These are phyloP conservation scores for Amblyteles armatorius DNA, from an alignment of 2,888 invertebrate genomes.

Conservation along the genomic window DNA sequence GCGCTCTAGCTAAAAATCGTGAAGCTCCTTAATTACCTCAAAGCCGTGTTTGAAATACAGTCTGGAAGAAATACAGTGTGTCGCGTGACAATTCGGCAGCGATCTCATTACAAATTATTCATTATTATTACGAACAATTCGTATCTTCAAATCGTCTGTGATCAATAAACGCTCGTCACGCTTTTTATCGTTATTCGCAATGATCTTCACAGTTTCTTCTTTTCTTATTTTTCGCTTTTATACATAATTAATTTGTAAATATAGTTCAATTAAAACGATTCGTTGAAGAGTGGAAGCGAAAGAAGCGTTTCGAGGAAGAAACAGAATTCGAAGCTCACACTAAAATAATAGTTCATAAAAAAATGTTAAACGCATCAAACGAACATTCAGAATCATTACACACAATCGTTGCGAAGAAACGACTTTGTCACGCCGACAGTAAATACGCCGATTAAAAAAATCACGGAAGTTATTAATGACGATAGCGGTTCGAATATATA, in stretches of 20 bases:
- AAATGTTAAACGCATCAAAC: background rate
- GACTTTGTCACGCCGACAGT: background rate
- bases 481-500: slow-evolving; percentile 33
- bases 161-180: background rate
- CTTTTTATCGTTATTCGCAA: background rate
- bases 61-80: slow-evolving; percentile 34
- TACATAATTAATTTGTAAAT: slow-evolving; percentile 35
- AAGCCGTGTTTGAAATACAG: slow-evolving; percentile 13
- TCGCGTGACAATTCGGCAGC: slow-evolving; percentile 27
- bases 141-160: background rate
- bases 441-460: slow-evolving; percentile 7
- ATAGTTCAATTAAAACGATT: slow-evolving; percentile 49
- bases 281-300: slow-evolving; percentile 60
- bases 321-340: slow-evolving; percentile 22
- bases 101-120: slow-evolving; percentile 12
- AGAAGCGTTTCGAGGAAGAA: slow-evolving; percentile 56
- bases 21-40: slow-evolving; percentile 32
- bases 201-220: slow-evolving; percentile 1
- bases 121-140: background rate
- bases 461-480: background rate
- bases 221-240: slow-evolving; percentile 7
- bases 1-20: slow-evolving; percentile 49
- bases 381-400: slow-evolving; percentile 17
- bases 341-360: slow-evolving; percentile 3
- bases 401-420: slow-evolving; percentile 36